phyloP scores from a whole-genome alignment of 92 coral and sea anemone genomes.

The Epizoanthus illoricatus region DNA sequence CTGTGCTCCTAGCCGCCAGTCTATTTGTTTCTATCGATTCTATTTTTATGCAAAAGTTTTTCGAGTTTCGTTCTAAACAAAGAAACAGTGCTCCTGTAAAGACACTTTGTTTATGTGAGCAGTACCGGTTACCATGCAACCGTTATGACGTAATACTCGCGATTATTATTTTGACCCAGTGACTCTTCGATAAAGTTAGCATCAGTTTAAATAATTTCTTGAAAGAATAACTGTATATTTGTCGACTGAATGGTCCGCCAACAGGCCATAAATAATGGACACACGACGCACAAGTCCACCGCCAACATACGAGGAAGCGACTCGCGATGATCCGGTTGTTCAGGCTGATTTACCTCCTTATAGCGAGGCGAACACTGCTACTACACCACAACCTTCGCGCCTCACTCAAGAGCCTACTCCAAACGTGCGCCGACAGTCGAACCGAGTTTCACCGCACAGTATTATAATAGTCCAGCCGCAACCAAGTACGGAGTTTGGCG shows the following conservation, averaged over 20 bases:
- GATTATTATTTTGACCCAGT: too few relatives aligned
- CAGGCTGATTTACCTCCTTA: conserved; percentile 54
- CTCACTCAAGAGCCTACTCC: background rate
- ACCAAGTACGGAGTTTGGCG: background rate
- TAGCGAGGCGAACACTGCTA: background rate
- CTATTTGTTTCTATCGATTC: too few relatives aligned
- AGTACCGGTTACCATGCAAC: too few relatives aligned
- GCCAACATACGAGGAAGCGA: conserved; percentile 69
- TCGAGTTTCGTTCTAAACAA: too few relatives aligned
- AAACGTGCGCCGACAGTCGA: background rate
- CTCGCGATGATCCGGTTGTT: conserved; percentile 47
- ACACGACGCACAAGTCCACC: conserved; percentile 48
- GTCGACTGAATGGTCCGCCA: background rate
- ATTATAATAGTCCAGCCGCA: conserved; percentile 26
- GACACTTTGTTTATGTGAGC: too few relatives aligned
- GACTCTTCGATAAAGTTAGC: too few relatives aligned
- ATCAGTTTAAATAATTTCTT: too few relatives aligned
- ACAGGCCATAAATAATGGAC: conserved; percentile 1
- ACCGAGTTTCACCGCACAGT: conserved; percentile 16
- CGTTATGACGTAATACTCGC: too few relatives aligned
- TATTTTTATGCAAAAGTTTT: too few relatives aligned
- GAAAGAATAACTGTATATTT: background rate
- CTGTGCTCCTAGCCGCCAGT: too few relatives aligned
- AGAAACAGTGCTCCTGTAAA: too few relatives aligned
- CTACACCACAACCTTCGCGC: background rate